These are phyloP conservation scores for Pachliopta kotzebuea DNA, from an alignment of 2,888 invertebrate species.

Conservation along the genomic window DNA sequence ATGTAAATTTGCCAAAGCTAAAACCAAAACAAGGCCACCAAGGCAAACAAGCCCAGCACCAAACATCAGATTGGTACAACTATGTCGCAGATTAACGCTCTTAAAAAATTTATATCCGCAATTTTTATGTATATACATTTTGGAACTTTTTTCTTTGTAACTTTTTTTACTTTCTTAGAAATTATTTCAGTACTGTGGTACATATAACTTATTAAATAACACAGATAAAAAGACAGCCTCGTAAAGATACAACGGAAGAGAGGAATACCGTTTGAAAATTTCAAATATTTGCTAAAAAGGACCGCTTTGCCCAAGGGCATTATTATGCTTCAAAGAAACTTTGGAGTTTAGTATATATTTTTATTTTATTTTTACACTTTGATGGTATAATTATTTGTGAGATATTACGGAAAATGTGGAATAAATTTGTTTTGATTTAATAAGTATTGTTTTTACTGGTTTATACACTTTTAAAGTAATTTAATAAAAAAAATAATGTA, in stretches of 20 bases:
- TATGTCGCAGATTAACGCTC: too few relatives aligned
- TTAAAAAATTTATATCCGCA: too few relatives aligned
- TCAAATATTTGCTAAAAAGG: slow-evolving; percentile 25
- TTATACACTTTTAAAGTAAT: too few relatives aligned
- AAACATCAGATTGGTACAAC: too few relatives aligned
- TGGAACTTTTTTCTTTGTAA: too few relatives aligned
- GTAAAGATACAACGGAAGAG: slow-evolving; percentile 3
- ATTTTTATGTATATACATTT: too few relatives aligned
- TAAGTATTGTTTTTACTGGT: not conserved
- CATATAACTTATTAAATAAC: not conserved
- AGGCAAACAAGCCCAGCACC: too few relatives aligned
- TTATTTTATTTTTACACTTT: slow-evolving; percentile 1
- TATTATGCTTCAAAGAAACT: slow-evolving; percentile 23
- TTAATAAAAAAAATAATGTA: too few relatives aligned
- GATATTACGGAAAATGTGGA: not conserved
- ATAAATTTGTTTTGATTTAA: not conserved
- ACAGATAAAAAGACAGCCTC: not conserved
- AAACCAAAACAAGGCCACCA: too few relatives aligned
- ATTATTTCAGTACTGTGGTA: not conserved
- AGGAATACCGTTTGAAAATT: slow-evolving; percentile 10
- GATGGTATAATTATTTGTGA: not conserved
- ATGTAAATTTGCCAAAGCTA: too few relatives aligned
- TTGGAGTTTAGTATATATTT: not conserved
- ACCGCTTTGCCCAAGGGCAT: slow-evolving; percentile 19
- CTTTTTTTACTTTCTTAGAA: not conserved